Base-by-base conservation (phyloP, 2,888 invertebrate species). In the Plebejus argus region DNA sequence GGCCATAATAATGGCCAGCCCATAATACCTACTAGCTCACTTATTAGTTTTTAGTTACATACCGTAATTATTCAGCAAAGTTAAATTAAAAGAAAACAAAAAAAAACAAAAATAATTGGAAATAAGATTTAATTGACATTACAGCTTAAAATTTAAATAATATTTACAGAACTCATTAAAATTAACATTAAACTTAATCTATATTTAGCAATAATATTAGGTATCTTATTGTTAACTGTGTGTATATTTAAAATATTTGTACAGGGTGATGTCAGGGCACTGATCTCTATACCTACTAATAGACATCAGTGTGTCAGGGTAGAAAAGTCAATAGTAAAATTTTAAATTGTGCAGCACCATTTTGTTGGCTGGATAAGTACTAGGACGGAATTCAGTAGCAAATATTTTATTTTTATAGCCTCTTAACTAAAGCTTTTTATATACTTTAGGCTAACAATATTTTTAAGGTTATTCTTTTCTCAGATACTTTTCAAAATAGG, bases 231-330 rank as follows among this genome's bases (percentile, higher is more conserved):
- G 15, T 66, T 28, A 66, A 66, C 12, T 23, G 23, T 66, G 28
- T 66, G 28, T 66, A 66, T 66, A n/a, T n/a, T n/a, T n/a, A n/a
- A 66, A 66, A 66, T 66, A 66, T 66, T 66, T 66, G 66, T 66
- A 66, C 66, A 66, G 66, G 23, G 28, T 18, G 28, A 66, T 28
- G 5, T 66, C 28, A 66, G 20, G 28, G 15, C 33, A 28, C n/a
- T n/a, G n/a, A n/a, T n/a, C n/a, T n/a, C n/a, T n/a, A n/a, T n/a
- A n/a, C n/a, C n/a, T n/a, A n/a, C n/a, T n/a, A n/a, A n/a, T n/a
- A n/a, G n/a, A n/a, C n/a, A n/a, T n/a, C n/a, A n/a, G n/a, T n/a
- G n/a, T n/a, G n/a, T 66, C 28, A 66, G 20, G 28, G 12, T 66
- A 28, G 28, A 66, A 66, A 66, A 28, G 23, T 28, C 28, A 66